Base-by-base conservation (phyloP, 2,797 vertebrate genomes). In the Catharus ustulatus region DNA sequence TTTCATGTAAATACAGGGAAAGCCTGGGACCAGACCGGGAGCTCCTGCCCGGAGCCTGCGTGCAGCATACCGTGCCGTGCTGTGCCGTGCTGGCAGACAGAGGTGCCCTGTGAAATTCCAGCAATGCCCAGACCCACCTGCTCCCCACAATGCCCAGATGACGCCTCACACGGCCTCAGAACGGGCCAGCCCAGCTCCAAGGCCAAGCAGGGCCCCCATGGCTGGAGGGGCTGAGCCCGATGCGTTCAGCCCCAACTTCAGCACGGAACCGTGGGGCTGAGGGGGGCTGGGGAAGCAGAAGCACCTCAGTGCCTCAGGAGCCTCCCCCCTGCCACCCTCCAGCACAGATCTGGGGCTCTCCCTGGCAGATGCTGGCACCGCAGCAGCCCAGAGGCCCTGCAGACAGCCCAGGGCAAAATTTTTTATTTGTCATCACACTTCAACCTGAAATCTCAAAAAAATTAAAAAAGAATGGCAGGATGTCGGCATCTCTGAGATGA, bases 381-480 rank as follows among this genome's bases (percentile, higher is more conserved):
- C 98, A 98, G 96, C 81, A 98, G 98, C 97, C 96, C 86, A 95
- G 92, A 97, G 97, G 97, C 98, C 98, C 98, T 96, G 98, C 98
- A 98, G 98, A 97, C 97, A 98, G 98, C 98, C 98, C 82, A 96
- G 97, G 98, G 99, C 98, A 98, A 98, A 98, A 97, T 93, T 98
- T 98, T 98, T 97, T 98, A 98, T 98, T 98, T 97, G 95, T 97
- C 98, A 98, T 98, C 97, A 97, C 86, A 86, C 97, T 98, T 97
- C 97, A 98, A 90, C 87, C 92, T 97, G 97, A 96, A 97, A 96
- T 92, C 81, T 94, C 85, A 95, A 97, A 71, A 71, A 38, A 38
- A 96, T 48, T 34, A 7, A 21, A 66, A 17, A 89, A 43, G 91
- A 93, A 94, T 96, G 97, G 97, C 97, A 97, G 97, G 96, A 97